Base-by-base conservation (phyloP, 2,113 vertebrate species). In the Potamarius usumacintae region DNA sequence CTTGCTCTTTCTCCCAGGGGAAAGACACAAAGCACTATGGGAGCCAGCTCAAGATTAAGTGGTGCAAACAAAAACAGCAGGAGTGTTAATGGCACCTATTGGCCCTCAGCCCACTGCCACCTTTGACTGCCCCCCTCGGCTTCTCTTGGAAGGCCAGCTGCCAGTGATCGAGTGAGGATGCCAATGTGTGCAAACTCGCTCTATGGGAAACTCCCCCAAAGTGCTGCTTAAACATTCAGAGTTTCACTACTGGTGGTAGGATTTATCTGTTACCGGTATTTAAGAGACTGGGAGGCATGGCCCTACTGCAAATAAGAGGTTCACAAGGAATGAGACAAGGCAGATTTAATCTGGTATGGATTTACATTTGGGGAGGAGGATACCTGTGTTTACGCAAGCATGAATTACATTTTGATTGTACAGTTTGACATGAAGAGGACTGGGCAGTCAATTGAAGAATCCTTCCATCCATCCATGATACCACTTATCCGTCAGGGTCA, bases 101-200 rank as follows among this genome's bases (percentile, higher is more conserved):
- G 88, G 92, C 88, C 90, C 85, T 80, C 87, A 78, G 82, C 78
- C 50, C 34, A 76, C 77, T 87, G 85, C 88, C 27, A 83, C 78
- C 91, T 93, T 91, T 92, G 91, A 94, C 92, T 91, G 87, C 62
- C 27, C 76, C 57, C 80, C 74, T 88, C 84, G 3, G 30, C 48
- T 65, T 58, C 48, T 81, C 55, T 30, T 52, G 74, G 52, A 92
- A 87, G 90, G 91, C 82, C 89, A 89, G 82, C 77, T 63, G 62
- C 84, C 87, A 88, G 72, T 87, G 86, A 91, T 86, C 9, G 27
- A 90, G 87, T 88, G 83, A 85, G 89, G 86, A 82, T 90, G 93
- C 92, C 91, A 93, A 92, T 91, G 86, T 82, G 48, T 65, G 82
- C 87, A 85, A 93, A 92, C 89, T 67, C 30, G 69, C 79, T 67